phyloP scores from a whole-genome alignment of 2,888 invertebrate genomes.

The Zaprionus lineosus region DNA sequence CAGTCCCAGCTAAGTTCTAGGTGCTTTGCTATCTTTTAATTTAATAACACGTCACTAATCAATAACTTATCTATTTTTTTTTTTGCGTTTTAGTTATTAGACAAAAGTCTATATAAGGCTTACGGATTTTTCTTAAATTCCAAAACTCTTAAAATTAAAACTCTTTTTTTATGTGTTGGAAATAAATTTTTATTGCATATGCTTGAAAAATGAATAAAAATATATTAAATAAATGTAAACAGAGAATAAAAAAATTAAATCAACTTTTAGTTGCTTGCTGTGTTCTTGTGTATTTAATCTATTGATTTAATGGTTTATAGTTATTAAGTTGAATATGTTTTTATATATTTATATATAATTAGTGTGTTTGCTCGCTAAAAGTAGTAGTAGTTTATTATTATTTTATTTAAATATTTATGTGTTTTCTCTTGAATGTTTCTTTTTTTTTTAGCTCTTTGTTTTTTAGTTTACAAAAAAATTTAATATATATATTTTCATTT shows the following conservation, averaged over 20 bases:
- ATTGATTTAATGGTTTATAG: constrained; percentile 61
- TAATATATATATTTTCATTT: constrained; percentile 31
- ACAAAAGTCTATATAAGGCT: too few relatives aligned
- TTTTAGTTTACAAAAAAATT: background rate
- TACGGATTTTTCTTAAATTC: too few relatives aligned
- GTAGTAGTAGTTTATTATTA: constrained; percentile 43
- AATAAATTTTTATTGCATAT: constrained; percentile 48
- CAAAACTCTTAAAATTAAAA: background rate
- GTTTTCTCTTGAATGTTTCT: constrained; percentile 41
- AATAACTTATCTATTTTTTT: constrained; percentile 40
- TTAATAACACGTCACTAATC: constrained; percentile 14
- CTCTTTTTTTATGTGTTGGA: constrained; percentile 10
- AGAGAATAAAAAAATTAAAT: constrained; percentile 30
- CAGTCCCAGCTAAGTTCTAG: constrained; percentile 5
- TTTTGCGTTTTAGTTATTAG: too few relatives aligned
- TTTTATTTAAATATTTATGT: constrained; percentile 56
- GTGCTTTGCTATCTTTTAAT: constrained; percentile 21
- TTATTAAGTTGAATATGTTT: constrained; percentile 46
- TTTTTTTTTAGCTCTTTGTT: constrained; percentile 22
- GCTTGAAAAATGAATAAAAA: constrained; percentile 17
- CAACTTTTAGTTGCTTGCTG: constrained; percentile 9
- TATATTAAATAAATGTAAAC: constrained; percentile 17
- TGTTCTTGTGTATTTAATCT: constrained; percentile 44
- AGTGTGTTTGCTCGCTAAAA: constrained; percentile 43
- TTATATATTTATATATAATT: constrained; percentile 18